A percentile compares a stretch with the other conserved stretches of the same genome.
These are phyloP conservation scores for Megalopta genalis DNA, from an alignment of 1,140 invertebrate genomes.

Conservation along the genomic window DNA sequence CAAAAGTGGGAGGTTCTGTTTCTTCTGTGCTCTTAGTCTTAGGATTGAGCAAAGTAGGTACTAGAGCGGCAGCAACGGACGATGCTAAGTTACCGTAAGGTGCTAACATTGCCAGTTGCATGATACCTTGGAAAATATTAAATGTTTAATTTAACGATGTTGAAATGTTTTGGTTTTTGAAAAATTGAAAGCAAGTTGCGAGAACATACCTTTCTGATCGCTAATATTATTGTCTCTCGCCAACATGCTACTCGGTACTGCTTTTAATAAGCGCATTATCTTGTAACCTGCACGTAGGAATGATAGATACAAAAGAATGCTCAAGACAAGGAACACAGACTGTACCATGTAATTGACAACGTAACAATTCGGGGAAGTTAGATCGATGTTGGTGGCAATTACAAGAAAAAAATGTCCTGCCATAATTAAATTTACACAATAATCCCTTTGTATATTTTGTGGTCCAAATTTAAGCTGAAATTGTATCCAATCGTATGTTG, in stretches of 20 bases:
- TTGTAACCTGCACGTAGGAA: conserved; percentile 82
- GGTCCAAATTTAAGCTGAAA: conserved; percentile 81
- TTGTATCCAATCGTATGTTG: not conserved
- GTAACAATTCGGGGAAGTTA: conserved; percentile 80
- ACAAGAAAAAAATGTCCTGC: conserved; percentile 82
- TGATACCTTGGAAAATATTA: conserved; percentile 77
- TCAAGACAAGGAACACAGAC: conserved; percentile 82
- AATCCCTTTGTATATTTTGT: conserved; percentile 80
- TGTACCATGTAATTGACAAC: conserved; percentile 81
- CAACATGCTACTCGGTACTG: conserved; percentile 77
- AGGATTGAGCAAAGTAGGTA: conserved; percentile 81
- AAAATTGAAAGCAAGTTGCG: not conserved
- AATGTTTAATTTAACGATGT: not conserved
- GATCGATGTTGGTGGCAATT: conserved; percentile 80
- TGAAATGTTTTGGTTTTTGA: not conserved
- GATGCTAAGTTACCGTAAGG: conserved; percentile 82
- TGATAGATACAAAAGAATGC: conserved; percentile 80
- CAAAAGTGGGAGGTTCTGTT: conserved; percentile 70
- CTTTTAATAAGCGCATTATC: conserved; percentile 77
- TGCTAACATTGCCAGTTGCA: conserved; percentile 82
- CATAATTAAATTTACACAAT: conserved; percentile 82
- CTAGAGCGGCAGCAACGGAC: conserved; percentile 81
- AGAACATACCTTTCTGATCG: conserved; percentile 78
- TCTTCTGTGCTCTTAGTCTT: conserved; percentile 77
- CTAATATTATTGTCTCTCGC: conserved; percentile 75